Base-by-base conservation (phyloP, 1,140 invertebrate genomes). In the Penaeus indicus region DNA sequence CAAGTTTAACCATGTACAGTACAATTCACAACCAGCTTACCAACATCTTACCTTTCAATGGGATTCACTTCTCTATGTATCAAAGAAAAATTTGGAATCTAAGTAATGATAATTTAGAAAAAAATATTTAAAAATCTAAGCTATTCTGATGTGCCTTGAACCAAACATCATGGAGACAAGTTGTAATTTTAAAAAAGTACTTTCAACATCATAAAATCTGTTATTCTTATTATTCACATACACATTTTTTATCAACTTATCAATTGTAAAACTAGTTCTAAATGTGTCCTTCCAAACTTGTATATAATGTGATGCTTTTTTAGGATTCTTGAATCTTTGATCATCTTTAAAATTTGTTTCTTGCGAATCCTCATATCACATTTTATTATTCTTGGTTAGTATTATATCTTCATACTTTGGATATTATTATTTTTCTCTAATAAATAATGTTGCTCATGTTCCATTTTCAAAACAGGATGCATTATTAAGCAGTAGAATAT, bases 11-110 rank as follows among this genome's bases (percentile, higher is more conserved):
- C 18, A 80, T 80, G 60, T 75, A 61, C 83, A 75, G 64, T 72
- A 79, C 42, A 86, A 88, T 16, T 88, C 21, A 89, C 61, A 32
- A 63, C 47, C 11, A 77, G n/a, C 62, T 61, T 60, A 61, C n/a
- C 88, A 54, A 63, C n/a, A 19, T 85, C 78, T 62, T 83, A 85
- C 84, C 84, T 85, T 85, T 85, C 84, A 85, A 85, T 85, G 60
- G 84, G 84, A 85, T 85, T 85, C 84, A 85, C 84, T 85, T 85
- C 84, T 85, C 84, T 85, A 62, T 75, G 78, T 75, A 75, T 75
- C 42, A 78, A 62, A 85, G n/a, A 78, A 85, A 77, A 85, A 75
- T 72, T 85, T 63, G 42, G 72, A 27, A 78, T 78, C 62, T 85
- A 38, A 77, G 72, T 85, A 85, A 67, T 78, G 38, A 85, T 61